These are phyloP conservation scores for Bursaphelenchus mucronatus DNA, from an alignment of 1,140 invertebrate genomes.

Conservation along the genomic window DNA sequence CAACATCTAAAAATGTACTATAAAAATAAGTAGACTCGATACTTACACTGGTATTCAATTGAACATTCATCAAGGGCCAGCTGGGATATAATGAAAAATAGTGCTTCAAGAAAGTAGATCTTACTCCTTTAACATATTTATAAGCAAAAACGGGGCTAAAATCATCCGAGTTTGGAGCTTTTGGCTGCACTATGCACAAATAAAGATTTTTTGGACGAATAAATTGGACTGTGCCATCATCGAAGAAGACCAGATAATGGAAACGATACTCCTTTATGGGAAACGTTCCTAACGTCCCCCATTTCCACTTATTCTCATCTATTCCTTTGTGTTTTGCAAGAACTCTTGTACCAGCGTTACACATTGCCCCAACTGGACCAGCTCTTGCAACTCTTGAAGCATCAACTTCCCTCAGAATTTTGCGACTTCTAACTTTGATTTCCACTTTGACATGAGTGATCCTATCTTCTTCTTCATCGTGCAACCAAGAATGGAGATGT, in stretches of 20 bases:
- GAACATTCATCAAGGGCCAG: slow-evolving; percentile 16
- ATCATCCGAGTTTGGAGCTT: slow-evolving; percentile 14
- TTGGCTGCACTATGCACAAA: slow-evolving; percentile 11
- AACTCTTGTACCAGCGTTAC: slow-evolving; percentile 14
- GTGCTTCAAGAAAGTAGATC: slow-evolving; percentile 5
- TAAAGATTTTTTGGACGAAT: slow-evolving; percentile 12
- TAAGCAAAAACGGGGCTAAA: slow-evolving; percentile 11
- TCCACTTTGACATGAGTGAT: neutral
- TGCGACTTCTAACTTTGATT: neutral
- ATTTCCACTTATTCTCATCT: slow-evolving; percentile 3
- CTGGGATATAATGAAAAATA: slow-evolving; percentile 13
- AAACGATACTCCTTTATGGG: slow-evolving; percentile 14
- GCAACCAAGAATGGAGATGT: slow-evolving; percentile 1
- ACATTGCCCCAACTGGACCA: neutral
- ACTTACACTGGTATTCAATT: neutral
- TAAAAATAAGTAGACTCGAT: too few species aligned
- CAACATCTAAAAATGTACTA: slow-evolving; percentile 2
- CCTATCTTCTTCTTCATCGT: slow-evolving; percentile 1
- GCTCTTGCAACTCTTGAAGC: slow-evolving; percentile 3
- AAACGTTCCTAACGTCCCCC: slow-evolving; percentile 18
- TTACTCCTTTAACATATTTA: neutral
- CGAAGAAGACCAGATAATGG: slow-evolving; percentile 19
- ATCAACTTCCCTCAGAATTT: neutral
- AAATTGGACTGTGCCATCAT: slow-evolving; percentile 13
- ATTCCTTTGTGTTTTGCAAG: slow-evolving; percentile 11